Base-by-base conservation (phyloP, 2,113 vertebrate genomes). In the Cyprichromis sp. region DNA sequence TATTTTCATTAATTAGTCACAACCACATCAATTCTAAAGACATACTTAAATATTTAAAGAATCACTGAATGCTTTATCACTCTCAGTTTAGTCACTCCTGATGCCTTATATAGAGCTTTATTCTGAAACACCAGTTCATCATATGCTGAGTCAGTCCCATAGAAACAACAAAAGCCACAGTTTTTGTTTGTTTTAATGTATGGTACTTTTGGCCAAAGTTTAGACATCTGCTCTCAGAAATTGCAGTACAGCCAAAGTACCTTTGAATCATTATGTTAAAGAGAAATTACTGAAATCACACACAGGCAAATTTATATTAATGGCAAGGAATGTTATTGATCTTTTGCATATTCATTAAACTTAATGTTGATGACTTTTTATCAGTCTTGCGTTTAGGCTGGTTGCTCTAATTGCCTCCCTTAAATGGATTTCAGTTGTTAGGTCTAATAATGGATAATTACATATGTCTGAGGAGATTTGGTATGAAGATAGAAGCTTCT, bases 371-470 rank as follows among this genome's bases (percentile, higher is more conserved):
- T 82, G 86, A 29, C 31, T 29, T 88, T 86, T 80, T 89, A 40
- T 87, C 21, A 88, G 68, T 36, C 36, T 88, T 78, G 76, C 53
- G 13, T 59, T 79, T 17, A 40, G 89, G 47, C 88, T 91, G 86
- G 89, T 87, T 91, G 81, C 55, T 84, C 88, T 87, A 85, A 91
- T 91, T 50, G 59, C 80, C 80, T 73, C 71, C 36, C 59, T 38
- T 89, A 90, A 92, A 89, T 82, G 78, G 53, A 89, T 92, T 93
- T 87, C 38, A 81, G 80, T 31, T 87, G 81, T 31, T 76, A 82
- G 81, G 89, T 89, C 83, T 92, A 90, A 93, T 95, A 91, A 90
- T 82, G 81, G 87, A 88, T 92, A 93, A 94, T 93, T 85, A 84
- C 88, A 88, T 91, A 53, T 85, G 90, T 88, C 88, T 86, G 88